Evolutionary conservation across 1,140 invertebrate genomes (phyloP), one percentile per base, ranked within the genome.

Genomic region (Pogonomyrmex californicus): DNA sequence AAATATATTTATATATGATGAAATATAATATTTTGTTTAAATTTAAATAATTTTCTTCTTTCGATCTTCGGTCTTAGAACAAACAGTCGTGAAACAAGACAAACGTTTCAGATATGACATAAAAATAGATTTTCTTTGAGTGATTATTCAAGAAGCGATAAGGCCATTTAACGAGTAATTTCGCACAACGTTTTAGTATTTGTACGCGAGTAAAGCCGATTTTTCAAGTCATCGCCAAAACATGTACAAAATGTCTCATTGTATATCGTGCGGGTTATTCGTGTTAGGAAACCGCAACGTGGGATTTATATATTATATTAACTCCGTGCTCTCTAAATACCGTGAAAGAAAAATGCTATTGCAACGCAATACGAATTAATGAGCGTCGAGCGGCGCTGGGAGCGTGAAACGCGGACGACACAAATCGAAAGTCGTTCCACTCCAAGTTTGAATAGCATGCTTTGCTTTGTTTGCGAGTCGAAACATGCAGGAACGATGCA

Each of bases 361-460:
- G 33, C 68, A 60, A 60, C 23, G 78, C 78, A 83, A 49, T 70
- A 60, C 79, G 68, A 83, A 83, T 83, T 83, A 83, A 83, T 83
- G 56, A 83, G 68, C n/a, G 30, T 14, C 54, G 66, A 14, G 47
- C 65, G 66, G 14, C 51, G 17, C 30, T 73, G 41, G 54, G 63
- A 81, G 54, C 68, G 79, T 62, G 79, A 73, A 73, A 75, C 79
- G 23, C 23, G 65, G 79, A 75, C 66, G 79, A 75, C 79, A 83
- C 79, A 83, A 73, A 83, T 87, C 54, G 78, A 86, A 82, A 83
- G 88, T 89, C 85, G 81, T 89, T 89, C 79, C 79, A 83, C 79
- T 36, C 41, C 38, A 56, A 58, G 81, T 30, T 77, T 79, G 85
- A 71, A 60, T 68, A 66, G 44, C 56, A 41, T 76, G 77, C 63